Base-by-base conservation (phyloP, 2,797 vertebrate genomes). In the Mallotus villosus region DNA sequence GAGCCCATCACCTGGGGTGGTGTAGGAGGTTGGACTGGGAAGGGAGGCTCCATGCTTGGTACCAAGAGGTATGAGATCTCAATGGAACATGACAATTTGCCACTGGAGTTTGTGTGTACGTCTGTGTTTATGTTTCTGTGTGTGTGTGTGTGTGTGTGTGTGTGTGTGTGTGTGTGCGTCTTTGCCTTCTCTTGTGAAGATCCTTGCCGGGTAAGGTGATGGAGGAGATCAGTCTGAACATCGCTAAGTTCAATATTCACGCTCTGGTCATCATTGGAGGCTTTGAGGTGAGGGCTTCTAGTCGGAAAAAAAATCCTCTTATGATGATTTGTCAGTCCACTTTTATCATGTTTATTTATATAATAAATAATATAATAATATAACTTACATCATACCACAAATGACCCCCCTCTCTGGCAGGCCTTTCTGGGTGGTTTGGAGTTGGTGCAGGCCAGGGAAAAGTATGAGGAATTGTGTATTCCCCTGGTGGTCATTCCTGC, bases 1-100 rank as follows among this genome's bases (percentile, higher is more conserved):
- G 95, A 97, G 78, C 94, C 95, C 37, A 94, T 94, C 37, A 68
- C 80, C 73, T 99, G 97, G 97, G 90, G 92, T 17, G 85, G 82
- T 4, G 97, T 99, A 9, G 95, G 94, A 9, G 92, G 93, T 76
- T 99, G 97, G 97, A 97, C 94, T 0, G 97, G 96, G 69, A 94
- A 95, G 76, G 97, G 97, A 0, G 97, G 97, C n/a, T 97, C 96
- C 51, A 86, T 87, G 21, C 92, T 99, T 74, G 97, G 97, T 53
- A 99, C 97, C 1, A 99, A 98, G 84, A 95, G 97, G 97, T 97
- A 84, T 82, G 62, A 72, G 24, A 62, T 74, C 63, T 72, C 11
- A 51, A 24, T 46, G 14, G 2, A 11, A 16, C 41, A 41, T 12
- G 37, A 12, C 37, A 14, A 3, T 46, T 46, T 14, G 12, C 41